Evolutionary conservation across 2,797 vertebrate genomes (phyloP).

Genomic region (Chromobotia macracanthus): DNA sequence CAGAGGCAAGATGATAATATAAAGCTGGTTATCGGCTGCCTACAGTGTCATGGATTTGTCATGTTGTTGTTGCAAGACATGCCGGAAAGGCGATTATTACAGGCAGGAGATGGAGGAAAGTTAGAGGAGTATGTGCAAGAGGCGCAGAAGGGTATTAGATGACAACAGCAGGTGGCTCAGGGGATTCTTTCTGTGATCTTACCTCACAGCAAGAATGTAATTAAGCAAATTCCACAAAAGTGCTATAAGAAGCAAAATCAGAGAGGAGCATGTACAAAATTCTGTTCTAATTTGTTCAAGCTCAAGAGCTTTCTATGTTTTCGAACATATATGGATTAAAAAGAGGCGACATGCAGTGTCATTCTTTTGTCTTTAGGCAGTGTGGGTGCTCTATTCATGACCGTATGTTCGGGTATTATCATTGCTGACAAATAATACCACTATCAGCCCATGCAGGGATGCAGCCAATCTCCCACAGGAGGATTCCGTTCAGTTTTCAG

Average conservation of each 20-base stretch:
- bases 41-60: conserved; percentile 48
- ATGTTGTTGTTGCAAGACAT: conserved; percentile 16
- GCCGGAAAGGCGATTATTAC: conserved; percentile 42
- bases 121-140: conserved; percentile 40
- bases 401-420: conserved; percentile 36
- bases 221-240: conserved; percentile 57
- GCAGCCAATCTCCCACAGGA: conserved; percentile 15
- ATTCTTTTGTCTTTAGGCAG: conserved; percentile 46
- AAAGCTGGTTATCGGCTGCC: conserved; percentile 44
- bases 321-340: conserved; percentile 32
- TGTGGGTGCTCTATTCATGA: conserved; percentile 42
- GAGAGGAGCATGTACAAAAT: background rate
- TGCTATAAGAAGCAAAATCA: conserved; percentile 30
- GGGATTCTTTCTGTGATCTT: conserved; percentile 55
- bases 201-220: conserved; percentile 56
- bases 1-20: conserved; percentile 43
- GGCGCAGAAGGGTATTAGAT: conserved; percentile 53
- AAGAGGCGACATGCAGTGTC: conserved; percentile 22
- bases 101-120: conserved; percentile 32
- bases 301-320: conserved; percentile 47
- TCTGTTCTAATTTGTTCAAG: conserved; percentile 35
- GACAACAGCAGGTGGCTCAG: conserved; percentile 48
- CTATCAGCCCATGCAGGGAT: conserved; percentile 3
- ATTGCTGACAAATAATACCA: conserved; percentile 24
- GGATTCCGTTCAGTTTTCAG: conserved; percentile 34